Conservation (phyloP, 2,797 vertebrate genomes). For the Odontamblyopus rebecca region DNA sequence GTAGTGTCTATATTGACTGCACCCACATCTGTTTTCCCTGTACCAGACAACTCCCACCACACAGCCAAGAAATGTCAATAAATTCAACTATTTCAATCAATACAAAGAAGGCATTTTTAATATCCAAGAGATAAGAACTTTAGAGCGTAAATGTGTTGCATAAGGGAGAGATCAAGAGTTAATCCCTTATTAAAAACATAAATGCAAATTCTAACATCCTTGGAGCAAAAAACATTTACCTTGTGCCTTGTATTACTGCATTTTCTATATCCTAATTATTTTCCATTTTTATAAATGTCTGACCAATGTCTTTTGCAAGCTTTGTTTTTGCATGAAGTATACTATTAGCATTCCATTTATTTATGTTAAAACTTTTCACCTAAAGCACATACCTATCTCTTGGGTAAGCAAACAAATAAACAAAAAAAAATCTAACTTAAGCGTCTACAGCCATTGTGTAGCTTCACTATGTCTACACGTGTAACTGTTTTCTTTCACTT, state of each 20-base stretch:
- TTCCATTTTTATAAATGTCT: conserved; percentile 1
- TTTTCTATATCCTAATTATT: background rate
- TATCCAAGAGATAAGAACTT: background rate
- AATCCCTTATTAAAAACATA: background rate
- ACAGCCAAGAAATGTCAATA: conserved; percentile 20
- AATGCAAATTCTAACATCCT: conserved; percentile 17
- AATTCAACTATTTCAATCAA: conserved; percentile 18
- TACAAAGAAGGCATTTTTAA: conserved; percentile 13
- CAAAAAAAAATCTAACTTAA: too few species aligned
- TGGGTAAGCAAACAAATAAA: background rate
- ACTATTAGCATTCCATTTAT: background rate
- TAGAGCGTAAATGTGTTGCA: background rate
- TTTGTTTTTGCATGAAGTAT: background rate
- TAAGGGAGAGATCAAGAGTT: background rate
- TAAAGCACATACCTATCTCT: background rate
- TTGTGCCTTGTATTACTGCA: background rate
- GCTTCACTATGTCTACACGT: too few species aligned
- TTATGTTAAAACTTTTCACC: background rate
- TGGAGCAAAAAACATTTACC: background rate
- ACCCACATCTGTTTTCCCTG: conserved; percentile 37
- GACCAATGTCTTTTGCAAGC: background rate
- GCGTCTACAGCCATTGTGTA: too few species aligned
- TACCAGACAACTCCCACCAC: conserved; percentile 30
- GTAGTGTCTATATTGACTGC: conserved; percentile 51
- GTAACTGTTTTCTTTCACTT: background rate